Conservation (phyloP, 2,888 invertebrate species). For the Stegophylla sp. region DNA sequence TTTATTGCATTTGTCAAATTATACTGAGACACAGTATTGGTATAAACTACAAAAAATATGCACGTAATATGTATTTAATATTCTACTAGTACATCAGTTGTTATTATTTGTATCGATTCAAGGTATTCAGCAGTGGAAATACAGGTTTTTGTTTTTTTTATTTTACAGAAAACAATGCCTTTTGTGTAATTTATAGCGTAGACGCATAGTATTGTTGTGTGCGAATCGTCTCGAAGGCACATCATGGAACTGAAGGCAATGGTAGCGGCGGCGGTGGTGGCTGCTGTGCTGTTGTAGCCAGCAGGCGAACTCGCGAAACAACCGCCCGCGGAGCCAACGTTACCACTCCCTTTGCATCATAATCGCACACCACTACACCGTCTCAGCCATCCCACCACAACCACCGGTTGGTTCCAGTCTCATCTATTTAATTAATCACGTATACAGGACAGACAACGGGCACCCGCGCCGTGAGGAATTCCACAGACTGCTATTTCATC, state of each 20-base stretch:
- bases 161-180: slow-evolving; percentile 51
- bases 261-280: not conserved
- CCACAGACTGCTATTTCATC: not conserved
- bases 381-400: not conserved
- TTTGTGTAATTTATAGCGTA: slow-evolving; percentile 43
- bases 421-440: slow-evolving; percentile 48
- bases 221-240: not conserved
- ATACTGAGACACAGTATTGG: no score
- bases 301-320: not conserved
- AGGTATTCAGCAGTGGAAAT: slow-evolving; percentile 42
- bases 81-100: not conserved
- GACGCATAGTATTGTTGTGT: slow-evolving; percentile 33
- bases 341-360: no score
- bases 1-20: no score
- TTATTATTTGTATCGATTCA: slow-evolving; percentile 40
- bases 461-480: not conserved
- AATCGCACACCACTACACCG: not conserved
- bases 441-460: not conserved
- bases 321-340: slow-evolving; percentile 23
- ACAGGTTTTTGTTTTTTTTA: slow-evolving; percentile 35
- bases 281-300: not conserved
- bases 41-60: no score
- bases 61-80: not conserved
- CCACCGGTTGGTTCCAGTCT: not conserved
- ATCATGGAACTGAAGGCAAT: not conserved